Base-by-base conservation (phyloP, 2,888 invertebrate genomes). In the Ochropleura leucogaster region DNA sequence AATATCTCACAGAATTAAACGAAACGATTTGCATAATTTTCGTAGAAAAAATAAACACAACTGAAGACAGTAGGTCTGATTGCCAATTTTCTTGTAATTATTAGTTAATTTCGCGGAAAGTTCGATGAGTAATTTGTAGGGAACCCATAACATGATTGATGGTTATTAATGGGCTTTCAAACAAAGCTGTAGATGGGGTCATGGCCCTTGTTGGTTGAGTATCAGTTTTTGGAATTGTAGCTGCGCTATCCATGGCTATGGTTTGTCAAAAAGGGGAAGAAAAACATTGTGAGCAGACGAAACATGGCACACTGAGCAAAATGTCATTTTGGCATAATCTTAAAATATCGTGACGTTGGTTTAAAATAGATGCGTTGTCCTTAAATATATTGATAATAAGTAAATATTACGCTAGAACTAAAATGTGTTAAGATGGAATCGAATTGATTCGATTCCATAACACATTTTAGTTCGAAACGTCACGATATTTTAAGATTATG, bases 61-160 rank as follows among this genome's bases (percentile, higher is more conserved):
- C 16, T 44, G 30, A 62, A 16, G 30, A n/a, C 20, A n/a, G 8
- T 68, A 7, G 60, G 49, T 40, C 7, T 46, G 12, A 51, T 46
- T 18, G 40, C 40, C 16, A 44, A 71, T 64, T 55, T 79, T 18
- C 60, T 42, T 18, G 14, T 51, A 65, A 77, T 65, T 10, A 30
- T 53, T 46, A 9, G 1, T 51, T 76, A 76, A 78, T 79, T 51
- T 57, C 14, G 46, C 79, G 63, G 57, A n/a, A 71, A 65, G 44
- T 14, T 73, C n/a, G 30, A 20, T 73, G 44, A 53, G 7, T 12
- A 40, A 20, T 18, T 44, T 30, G 8, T 59, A 18, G 46, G 40
- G 51, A 60, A 20, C 55, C 55, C 55, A 44, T 60, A 1, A 18
- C 16, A 53, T 80, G 65, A 80, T 80, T 47, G 73, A 77, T 60